A percentile compares a stretch with the other conserved stretches of the same genome.
Conservation (phyloP, 1,140 invertebrate genomes). For the Leptinotarsa defecta region DNA sequence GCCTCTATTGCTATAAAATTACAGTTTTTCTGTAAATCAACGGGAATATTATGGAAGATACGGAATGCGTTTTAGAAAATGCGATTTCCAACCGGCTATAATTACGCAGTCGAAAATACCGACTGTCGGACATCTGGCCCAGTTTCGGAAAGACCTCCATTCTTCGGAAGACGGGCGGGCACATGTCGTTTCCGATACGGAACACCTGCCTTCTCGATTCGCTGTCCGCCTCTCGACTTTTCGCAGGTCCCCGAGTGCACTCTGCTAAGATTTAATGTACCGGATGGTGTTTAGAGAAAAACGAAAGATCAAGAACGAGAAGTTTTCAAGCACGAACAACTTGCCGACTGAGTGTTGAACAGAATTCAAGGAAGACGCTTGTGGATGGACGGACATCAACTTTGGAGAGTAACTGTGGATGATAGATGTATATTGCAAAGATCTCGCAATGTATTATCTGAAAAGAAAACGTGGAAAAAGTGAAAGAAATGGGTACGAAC, state of each 20-base stretch:
- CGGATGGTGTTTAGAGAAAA: neutral
- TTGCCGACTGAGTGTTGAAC: neutral
- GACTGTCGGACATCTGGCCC: slow-evolving; percentile 16
- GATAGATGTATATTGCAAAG: no score
- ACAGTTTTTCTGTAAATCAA: no score
- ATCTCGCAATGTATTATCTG: no score
- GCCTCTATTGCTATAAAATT: no score
- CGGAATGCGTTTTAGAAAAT: neutral
- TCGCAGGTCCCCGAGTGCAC: neutral
- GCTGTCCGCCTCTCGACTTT: neutral
- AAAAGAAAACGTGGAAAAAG: no score
- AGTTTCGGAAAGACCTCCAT: neutral
- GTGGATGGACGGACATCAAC: no score
- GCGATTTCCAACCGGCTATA: neutral
- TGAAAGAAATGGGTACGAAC: no score
- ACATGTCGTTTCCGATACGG: slow-evolving; percentile 7
- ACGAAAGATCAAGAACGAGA: neutral
- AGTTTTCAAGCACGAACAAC: neutral
- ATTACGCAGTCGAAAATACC: neutral
- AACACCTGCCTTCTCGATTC: neutral
- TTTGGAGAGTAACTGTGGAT: no score
- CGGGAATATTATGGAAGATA: no score
- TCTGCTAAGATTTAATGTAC: neutral
- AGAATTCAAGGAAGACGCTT: no score
- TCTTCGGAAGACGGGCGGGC: neutral